A percentile compares a stretch with the other conserved stretches of the same genome.
These are phyloP conservation scores for Ptilodon capucinus DNA, from an alignment of 2,888 invertebrate genomes.

Conservation along the genomic window DNA sequence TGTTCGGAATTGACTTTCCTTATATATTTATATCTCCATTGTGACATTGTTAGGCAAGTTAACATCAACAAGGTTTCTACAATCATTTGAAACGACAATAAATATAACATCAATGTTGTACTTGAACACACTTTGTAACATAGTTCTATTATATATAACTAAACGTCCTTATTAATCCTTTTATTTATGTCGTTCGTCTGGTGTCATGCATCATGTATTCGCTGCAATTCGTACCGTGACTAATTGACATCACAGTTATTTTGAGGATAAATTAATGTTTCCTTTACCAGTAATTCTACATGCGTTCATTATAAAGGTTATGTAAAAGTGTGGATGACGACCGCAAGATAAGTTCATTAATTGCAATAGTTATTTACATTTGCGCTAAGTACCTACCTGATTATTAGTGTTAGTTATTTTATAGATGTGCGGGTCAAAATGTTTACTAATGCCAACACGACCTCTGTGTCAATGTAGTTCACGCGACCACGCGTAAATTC, in stretches of 20 bases:
- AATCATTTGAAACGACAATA: too few species aligned
- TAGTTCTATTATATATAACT: neutral
- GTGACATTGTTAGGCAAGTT: too few species aligned
- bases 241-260: conserved; percentile 29
- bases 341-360: neutral
- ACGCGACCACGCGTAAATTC: too few species aligned
- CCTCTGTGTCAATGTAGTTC: too few species aligned
- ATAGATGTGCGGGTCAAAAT: too few species aligned
- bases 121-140: too few species aligned
- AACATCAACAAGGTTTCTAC: too few species aligned
- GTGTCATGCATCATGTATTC: conserved; percentile 23
- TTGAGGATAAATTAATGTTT: conserved; percentile 31
- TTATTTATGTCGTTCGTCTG: conserved; percentile 21
- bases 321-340: conserved; percentile 4
- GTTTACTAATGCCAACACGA: too few species aligned
- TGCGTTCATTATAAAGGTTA: conserved; percentile 3
- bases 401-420: neutral
- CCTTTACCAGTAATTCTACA: conserved; percentile 18
- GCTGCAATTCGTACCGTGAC: conserved; percentile 22
- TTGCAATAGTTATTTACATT: neutral
- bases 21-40: too few species aligned
- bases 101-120: too few species aligned
- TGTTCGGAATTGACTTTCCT: too few species aligned
- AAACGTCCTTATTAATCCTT: conserved; percentile 12
- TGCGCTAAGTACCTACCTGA: neutral